Evolutionary conservation across 2,797 vertebrate species (phyloP).

Genomic region (Diplodus sargus): DNA sequence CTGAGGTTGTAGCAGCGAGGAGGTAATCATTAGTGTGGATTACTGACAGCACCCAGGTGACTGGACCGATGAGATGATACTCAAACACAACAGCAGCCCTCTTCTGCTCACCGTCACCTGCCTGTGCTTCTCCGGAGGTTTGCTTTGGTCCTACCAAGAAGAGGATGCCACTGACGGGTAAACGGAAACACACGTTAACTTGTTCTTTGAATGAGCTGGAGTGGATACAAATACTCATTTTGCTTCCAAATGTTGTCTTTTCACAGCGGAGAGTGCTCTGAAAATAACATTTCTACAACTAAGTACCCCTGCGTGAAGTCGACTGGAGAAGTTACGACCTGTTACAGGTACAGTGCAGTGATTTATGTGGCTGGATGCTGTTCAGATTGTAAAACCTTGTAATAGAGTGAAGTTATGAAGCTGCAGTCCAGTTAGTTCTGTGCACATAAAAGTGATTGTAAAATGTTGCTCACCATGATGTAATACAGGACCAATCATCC

Average conservation of each 20-base stretch:
- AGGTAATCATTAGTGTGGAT: conserved; percentile 44
- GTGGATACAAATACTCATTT: neutral
- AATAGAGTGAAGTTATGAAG: neutral
- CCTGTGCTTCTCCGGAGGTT: conserved; percentile 81
- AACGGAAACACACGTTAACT: neutral
- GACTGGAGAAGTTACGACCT: conserved; percentile 92
- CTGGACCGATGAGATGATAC: conserved; percentile 76
- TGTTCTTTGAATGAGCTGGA: neutral
- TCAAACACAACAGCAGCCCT: conserved; percentile 58
- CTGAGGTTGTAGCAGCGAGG: conserved; percentile 31
- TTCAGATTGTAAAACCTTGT: neutral
- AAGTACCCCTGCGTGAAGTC: conserved; percentile 93
- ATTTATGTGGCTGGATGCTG: conserved; percentile 8
- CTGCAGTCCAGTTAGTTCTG: neutral
- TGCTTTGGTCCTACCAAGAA: conserved; percentile 91
- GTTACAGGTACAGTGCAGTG: conserved; percentile 89
- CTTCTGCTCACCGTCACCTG: conserved; percentile 79
- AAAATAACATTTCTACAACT: conserved; percentile 91
- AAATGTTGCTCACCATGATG: neutral
- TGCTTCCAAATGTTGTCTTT: conserved; percentile 3
- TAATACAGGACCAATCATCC: neutral
- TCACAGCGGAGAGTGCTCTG: conserved; percentile 90
- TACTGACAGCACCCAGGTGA: conserved; percentile 54
- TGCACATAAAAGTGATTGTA: neutral
- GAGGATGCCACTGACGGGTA: conserved; percentile 91